Evolutionary conservation across 92 coral and sea anemone genomes (phyloP).

Genomic region (Virgularia gustaviana): DNA sequence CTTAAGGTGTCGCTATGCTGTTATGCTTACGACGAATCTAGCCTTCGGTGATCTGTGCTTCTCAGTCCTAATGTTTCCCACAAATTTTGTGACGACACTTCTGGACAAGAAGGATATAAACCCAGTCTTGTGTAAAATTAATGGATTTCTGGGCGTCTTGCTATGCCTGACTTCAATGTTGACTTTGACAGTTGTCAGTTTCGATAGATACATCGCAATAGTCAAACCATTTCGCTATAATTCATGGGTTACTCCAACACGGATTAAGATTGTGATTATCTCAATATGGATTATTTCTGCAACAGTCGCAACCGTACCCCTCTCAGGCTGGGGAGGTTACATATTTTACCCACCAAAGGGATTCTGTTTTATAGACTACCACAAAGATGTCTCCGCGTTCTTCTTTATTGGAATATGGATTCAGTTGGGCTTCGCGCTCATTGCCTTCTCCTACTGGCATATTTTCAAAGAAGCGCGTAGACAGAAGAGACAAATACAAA

Average conservation of each 20-base stretch:
- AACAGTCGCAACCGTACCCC: slow-evolving; percentile 11
- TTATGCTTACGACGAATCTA: slow-evolving; percentile 12
- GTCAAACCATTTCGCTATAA: slow-evolving; percentile 30
- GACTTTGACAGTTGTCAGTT: slow-evolving; percentile 22
- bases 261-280: slow-evolving; percentile 10
- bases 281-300: slow-evolving; percentile 20
- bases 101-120: neutral
- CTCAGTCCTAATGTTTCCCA: slow-evolving; percentile 6
- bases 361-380: slow-evolving; percentile 28
- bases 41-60: slow-evolving; percentile 22
- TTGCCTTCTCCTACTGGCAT: slow-evolving; percentile 16
- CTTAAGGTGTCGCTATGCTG: slow-evolving; percentile 1
- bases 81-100: slow-evolving; percentile 12
- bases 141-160: slow-evolving; percentile 17
- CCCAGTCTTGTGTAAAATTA: neutral
- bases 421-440: slow-evolving; percentile 4
- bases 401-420: slow-evolving; percentile 16
- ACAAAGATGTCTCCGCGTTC: neutral
- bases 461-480: slow-evolving; percentile 35
- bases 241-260: slow-evolving; percentile 6
- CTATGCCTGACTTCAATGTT: slow-evolving; percentile 14
- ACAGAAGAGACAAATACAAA: slow-evolving; percentile 19
- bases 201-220: slow-evolving; percentile 31
- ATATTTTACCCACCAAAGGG: slow-evolving; percentile 33
- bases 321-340: slow-evolving; percentile 28